phyloP scores from a whole-genome alignment of 2,113 vertebrate species.

The Callopanchax toddi region DNA sequence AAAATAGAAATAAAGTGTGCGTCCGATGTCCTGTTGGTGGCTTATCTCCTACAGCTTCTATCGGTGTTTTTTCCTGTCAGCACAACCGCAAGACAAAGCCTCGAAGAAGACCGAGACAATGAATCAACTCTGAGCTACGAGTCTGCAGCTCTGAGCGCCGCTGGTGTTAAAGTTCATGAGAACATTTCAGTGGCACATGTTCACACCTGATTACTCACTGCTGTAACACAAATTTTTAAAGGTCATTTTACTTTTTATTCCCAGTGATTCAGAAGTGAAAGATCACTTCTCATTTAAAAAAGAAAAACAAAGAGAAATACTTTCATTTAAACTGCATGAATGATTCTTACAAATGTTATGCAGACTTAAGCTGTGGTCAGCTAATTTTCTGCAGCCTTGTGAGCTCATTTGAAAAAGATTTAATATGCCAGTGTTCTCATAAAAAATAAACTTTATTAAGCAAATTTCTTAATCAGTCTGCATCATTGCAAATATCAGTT shows the following conservation, averaged over 20 bases:
- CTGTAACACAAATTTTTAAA: neutral
- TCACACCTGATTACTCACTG: neutral
- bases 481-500: neutral
- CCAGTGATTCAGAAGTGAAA: too few relatives aligned
- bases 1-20: neutral
- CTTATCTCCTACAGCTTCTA: conserved; percentile 27
- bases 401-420: too few relatives aligned
- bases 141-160: conserved; percentile 46
- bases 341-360: too few relatives aligned
- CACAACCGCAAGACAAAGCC: neutral
- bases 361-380: too few relatives aligned
- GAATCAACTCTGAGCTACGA: conserved; percentile 11
- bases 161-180: conserved; percentile 66
- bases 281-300: too few relatives aligned
- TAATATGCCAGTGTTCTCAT: neutral
- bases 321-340: too few relatives aligned
- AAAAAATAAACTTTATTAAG: neutral
- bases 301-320: too few relatives aligned
- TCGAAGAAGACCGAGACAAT: neutral
- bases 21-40: conserved; percentile 24
- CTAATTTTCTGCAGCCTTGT: too few relatives aligned
- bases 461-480: neutral
- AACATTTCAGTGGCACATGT: conserved; percentile 42
- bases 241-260: neutral
- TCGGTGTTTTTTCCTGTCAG: conserved; percentile 64